Evolutionary conservation across 2,113 vertebrate genomes (phyloP).

Genomic region (Pseudonaja textilis): DNA sequence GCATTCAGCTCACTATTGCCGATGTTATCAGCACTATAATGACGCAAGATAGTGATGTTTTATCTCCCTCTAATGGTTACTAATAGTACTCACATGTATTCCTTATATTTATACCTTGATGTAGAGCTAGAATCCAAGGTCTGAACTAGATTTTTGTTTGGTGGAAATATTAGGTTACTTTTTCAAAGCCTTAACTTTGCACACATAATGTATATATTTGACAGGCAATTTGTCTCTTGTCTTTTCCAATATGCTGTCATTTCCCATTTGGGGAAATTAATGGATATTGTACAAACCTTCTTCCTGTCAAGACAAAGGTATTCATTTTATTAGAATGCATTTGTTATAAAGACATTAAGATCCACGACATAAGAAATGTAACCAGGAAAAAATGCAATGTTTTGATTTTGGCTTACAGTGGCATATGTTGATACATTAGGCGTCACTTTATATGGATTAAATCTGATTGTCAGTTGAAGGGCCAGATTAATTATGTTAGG

Average conservation of each 20-base stretch:
- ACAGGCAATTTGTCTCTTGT: neutral
- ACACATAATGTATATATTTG: neutral
- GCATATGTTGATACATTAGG: conserved; percentile 14
- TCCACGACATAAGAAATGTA: neutral
- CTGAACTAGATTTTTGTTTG: neutral
- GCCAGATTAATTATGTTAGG: conserved; percentile 25
- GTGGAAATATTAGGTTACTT: neutral
- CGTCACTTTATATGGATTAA: conserved; percentile 4
- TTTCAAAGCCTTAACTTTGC: neutral
- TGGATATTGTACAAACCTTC: neutral
- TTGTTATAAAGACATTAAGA: neutral
- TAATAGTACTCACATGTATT: conserved; percentile 2
- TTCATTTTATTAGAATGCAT: neutral
- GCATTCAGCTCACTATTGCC: conserved; percentile 7
- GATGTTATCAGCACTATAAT: conserved; percentile 4
- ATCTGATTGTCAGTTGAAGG: neutral
- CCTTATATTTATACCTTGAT: conserved; percentile 2
- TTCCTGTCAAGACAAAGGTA: neutral
- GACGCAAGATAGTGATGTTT: neutral
- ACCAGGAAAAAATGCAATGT: neutral
- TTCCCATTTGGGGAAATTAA: neutral
- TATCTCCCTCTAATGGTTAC: conserved; percentile 34
- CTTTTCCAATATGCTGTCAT: neutral
- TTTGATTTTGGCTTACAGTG: conserved; percentile 4
- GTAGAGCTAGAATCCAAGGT: neutral